These are phyloP conservation scores for Pangasius djambal DNA, from an alignment of 2,797 vertebrate genomes.

Conservation along the genomic window DNA sequence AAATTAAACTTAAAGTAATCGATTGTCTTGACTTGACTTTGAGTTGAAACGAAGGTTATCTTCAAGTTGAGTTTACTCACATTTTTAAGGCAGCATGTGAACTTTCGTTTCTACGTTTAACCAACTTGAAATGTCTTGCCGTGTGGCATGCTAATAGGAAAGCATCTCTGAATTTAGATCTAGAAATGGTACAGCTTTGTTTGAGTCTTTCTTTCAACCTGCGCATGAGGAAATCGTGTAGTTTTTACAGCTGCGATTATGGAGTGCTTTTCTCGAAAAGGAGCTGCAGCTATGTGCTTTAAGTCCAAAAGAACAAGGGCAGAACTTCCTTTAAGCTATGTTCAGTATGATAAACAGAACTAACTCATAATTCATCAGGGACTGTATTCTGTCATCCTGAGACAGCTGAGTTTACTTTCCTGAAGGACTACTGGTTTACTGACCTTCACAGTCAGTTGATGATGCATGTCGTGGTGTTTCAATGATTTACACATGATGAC, in stretches of 20 bases:
- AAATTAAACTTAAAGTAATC: no score
- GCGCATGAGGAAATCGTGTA: not conserved
- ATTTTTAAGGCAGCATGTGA: no score
- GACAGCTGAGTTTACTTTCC: not conserved
- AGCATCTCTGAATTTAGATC: not conserved
- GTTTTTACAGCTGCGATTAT: not conserved
- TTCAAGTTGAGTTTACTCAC: no score
- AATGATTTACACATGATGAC: not conserved
- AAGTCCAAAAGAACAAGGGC: not conserved
- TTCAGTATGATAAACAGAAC: not conserved
- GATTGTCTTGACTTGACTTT: no score
- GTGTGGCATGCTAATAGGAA: not conserved
- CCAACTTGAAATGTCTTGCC: no score
- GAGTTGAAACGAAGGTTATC: no score
- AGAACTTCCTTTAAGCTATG: not conserved
- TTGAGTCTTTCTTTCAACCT: not conserved
- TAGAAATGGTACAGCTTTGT: not conserved
- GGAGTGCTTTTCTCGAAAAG: not conserved
- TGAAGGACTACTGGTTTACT: not conserved
- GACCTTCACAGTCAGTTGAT: not conserved
- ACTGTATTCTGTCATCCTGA: not conserved
- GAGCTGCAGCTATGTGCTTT: not conserved
- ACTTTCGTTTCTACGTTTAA: no score
- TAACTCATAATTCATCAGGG: not conserved
- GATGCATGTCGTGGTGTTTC: not conserved